These are phyloP conservation scores for Cepphus grylle DNA, from an alignment of 2,113 vertebrate genomes.

Conservation along the genomic window DNA sequence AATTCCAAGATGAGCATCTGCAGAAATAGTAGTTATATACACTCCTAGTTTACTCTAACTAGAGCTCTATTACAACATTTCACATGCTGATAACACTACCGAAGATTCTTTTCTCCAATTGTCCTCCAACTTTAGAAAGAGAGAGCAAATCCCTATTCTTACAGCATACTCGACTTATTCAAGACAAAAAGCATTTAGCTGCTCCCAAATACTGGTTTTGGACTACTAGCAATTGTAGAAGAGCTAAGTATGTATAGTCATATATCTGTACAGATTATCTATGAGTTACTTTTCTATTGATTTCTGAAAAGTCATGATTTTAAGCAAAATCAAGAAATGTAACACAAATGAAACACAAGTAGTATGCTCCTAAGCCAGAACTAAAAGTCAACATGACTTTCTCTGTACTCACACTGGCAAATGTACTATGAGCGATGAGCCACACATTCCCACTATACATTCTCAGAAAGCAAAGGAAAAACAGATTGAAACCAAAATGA, in stretches of 20 bases:
- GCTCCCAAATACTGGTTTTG: background rate
- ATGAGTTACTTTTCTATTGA: background rate
- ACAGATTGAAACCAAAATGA: background rate
- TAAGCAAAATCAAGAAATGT: background rate
- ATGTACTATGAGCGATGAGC: background rate
- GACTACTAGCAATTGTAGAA: background rate
- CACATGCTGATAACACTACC: background rate
- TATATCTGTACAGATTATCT: background rate
- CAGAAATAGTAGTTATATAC: background rate
- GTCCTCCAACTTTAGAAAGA: background rate
- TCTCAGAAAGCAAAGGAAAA: background rate
- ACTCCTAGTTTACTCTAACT: background rate
- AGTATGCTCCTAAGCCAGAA: background rate
- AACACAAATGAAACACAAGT: background rate
- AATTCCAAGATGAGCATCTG: background rate
- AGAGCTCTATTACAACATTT: background rate
- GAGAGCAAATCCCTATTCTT: background rate
- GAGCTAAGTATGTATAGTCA: background rate
- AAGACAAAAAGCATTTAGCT: background rate
- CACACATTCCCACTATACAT: background rate
- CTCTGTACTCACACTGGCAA: background rate
- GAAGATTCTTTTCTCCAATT: background rate
- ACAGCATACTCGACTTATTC: fast-evolving
- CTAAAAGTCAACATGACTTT: background rate
- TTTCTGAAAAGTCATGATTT: background rate